Base-by-base conservation (phyloP, 2,113 vertebrate genomes). In the Oncorhynchus masou region DNA sequence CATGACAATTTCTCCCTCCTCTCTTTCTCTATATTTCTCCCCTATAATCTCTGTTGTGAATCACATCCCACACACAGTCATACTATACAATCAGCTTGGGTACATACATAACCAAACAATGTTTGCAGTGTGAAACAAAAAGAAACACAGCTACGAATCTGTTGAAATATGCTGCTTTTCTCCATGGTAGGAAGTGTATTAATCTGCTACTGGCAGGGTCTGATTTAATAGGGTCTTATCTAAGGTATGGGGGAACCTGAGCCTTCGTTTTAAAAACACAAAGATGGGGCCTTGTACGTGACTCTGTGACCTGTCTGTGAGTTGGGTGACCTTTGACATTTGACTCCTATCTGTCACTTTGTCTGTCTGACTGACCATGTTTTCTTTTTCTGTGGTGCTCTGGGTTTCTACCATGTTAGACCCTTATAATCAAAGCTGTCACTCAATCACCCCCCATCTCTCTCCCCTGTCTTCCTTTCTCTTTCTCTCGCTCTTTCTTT, bases 341-440 rank as follows among this genome's bases (percentile, higher is more conserved):
- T 81, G 81, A 74, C 81, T 85, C 49, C 77, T 27, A 77, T 85
- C 39, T 45, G 39, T 45, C 34, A 6, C 34, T 39, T 39, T 39
- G 34, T 39, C 34, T 8, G 34, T 39, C 39, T 45, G 2, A 9
- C 79, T 54, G n/a, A 60, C 11, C 79, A 73, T 80, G 79, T 88
- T 88, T 88, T 86, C 79, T 81, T 66, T 71, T 78, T 68, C 48
- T 67, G 66, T 62, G 5, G 65, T 29, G 45, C 76, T 74, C 12
- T 57, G 27, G 4, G 29, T 45, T 76, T 39, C 84, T 78, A 45
- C 39, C 84, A 68, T 77, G 79, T 75, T 71, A 19, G 71, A 71
- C 74, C 81, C 75, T 45, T 75, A 82, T 89, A 91, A 91, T 91
- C 87, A 87, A 75, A 81, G 71, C 81, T 81, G 85, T 87, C 87